Conservation (phyloP, 2,888 invertebrate genomes). For the Pyrgus malvae region DNA sequence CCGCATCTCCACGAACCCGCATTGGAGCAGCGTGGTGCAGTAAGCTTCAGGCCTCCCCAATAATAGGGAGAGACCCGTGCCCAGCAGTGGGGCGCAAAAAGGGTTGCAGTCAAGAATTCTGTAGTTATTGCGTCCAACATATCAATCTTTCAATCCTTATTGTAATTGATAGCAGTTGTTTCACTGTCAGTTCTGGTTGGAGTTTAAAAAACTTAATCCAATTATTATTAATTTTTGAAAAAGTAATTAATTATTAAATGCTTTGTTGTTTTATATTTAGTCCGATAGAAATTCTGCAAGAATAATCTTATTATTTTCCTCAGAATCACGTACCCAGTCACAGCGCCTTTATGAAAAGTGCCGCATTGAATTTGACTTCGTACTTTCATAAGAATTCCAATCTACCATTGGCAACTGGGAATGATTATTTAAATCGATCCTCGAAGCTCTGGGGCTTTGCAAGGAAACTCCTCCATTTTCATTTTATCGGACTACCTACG, state of each 20-base stretch:
- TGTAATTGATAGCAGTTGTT: too few species aligned
- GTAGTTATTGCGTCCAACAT: too few species aligned
- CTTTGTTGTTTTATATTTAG: background rate
- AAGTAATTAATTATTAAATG: background rate
- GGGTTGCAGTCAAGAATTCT: too few species aligned
- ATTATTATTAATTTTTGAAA: background rate
- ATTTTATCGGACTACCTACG: background rate
- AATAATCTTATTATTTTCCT: conserved; percentile 9
- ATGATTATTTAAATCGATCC: conserved; percentile 9
- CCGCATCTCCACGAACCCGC: too few species aligned
- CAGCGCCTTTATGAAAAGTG: conserved; percentile 1
- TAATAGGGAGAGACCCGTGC: too few species aligned
- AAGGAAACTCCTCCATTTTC: background rate
- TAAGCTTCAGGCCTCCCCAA: too few species aligned
- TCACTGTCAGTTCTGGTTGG: too few species aligned
- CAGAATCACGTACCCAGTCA: conserved; percentile 5
- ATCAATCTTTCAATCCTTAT: too few species aligned
- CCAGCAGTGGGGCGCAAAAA: too few species aligned
- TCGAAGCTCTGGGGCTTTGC: background rate
- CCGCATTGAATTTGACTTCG: background rate
- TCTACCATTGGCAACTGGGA: background rate
- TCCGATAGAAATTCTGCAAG: background rate
- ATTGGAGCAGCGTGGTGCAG: too few species aligned
- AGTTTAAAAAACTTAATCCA: too few species aligned
- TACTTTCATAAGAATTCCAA: conserved; percentile 6